Base-by-base conservation (phyloP, 1,140 invertebrate genomes). In the Brachystomella parvula region DNA sequence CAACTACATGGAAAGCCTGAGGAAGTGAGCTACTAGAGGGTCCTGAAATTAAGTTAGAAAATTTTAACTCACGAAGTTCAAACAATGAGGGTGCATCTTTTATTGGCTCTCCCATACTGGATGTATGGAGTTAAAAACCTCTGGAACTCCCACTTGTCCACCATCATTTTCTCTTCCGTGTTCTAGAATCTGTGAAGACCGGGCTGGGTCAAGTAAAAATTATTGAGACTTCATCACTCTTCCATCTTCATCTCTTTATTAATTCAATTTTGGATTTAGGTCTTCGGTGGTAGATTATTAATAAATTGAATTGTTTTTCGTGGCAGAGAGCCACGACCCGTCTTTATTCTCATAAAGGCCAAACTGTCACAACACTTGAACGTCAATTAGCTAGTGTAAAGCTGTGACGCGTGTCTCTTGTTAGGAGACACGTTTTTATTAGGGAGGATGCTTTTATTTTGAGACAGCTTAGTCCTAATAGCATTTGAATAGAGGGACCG, bases 71-170 rank as follows among this genome's bases (percentile, higher is more conserved):
- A 71, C 70, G 66, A 59, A 71, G 35, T 68, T 33, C 67, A 68
- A 71, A 71, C 70, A 71, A 69, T 71, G 70, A 71, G 66, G 67
- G 70, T 68, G 70, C 70, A 68, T 62, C 31, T 28, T 57, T 29
- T 57, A 24, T 57, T 57, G 6, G 21, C 21, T 57, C 12, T 21
- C n/a, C n/a, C n/a, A n/a, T n/a, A n/a, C n/a, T n/a, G n/a, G 39
- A 44, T 12, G 49, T 26, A 53, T 53, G 15, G 9, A n/a, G 49
- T 24, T 26, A 53, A 53, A 21, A 3, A 15, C 49, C 24, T 53
- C 49, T 53, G n/a, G n/a, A 44, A 9, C 24, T 26, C 24, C 49
- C 49, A n/a, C 49, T 39, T 39, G 35, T 39, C 35, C 35, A 39
- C 35, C 35, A 39, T 39, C 6, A n/a, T n/a, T n/a, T n/a, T n/a